Percentiles rank a stretch among this genome's conserved stretches.
Evolutionary conservation across 2,888 invertebrate genomes (phyloP).

Genomic region (Meteorus cinctellus): DNA sequence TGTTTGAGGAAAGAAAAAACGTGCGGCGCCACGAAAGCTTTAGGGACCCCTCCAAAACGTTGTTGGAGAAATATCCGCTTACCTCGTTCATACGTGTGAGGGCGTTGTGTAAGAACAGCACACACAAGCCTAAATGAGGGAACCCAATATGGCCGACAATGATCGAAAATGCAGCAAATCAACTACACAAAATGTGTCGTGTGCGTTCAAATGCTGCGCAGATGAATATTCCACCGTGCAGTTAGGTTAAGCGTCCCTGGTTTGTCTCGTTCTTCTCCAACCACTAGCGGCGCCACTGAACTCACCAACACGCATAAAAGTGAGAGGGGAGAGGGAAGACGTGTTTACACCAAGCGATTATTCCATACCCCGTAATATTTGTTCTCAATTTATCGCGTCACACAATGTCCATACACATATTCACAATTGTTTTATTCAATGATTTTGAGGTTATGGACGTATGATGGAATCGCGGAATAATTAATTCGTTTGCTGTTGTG

Average conservation of each 20-base stretch:
- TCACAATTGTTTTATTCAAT: not conserved
- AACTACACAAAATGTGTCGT: not conserved
- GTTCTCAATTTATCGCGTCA: conserved; percentile 21
- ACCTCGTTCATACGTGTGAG: conserved; percentile 76
- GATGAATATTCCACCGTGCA: conserved; percentile 58
- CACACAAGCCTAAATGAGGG: conserved; percentile 57
- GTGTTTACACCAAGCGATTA: conserved; percentile 57
- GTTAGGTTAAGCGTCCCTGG: conserved; percentile 45
- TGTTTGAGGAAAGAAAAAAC: conserved; percentile 40
- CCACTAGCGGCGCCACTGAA: conserved; percentile 15
- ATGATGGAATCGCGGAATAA: not conserved
- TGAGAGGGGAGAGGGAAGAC: conserved; percentile 41
- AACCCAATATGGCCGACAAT: conserved; percentile 70
- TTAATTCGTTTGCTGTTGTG: not conserved
- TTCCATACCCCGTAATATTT: conserved; percentile 47
- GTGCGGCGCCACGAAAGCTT: conserved; percentile 46
- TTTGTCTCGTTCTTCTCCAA: not conserved
- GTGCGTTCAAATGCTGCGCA: conserved; percentile 67
- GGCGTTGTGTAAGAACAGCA: conserved; percentile 75
- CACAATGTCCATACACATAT: conserved; percentile 21
- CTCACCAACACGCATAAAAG: conserved; percentile 28
- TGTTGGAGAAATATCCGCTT: conserved; percentile 61
- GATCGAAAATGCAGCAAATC: conserved; percentile 60
- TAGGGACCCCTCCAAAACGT: conserved; percentile 37
- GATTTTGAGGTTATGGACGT: not conserved